Percentiles rank a stretch among this genome's conserved stretches.
Conservation (phyloP, 2,113 vertebrate species). For the Numenius arquata region DNA sequence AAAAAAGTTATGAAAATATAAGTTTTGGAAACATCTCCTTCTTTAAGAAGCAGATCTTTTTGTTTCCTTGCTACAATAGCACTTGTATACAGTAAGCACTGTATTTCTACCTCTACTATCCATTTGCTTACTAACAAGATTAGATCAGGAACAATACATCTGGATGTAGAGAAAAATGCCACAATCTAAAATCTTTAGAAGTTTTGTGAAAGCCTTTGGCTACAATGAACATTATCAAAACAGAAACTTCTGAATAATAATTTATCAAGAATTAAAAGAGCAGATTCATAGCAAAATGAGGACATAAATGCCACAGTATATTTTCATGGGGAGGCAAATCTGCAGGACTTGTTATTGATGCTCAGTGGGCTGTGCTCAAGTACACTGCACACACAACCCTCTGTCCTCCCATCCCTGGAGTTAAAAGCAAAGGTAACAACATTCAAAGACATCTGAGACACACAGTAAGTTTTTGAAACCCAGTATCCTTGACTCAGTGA, state of each 20-base stretch:
- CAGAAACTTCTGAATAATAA: conserved; percentile 38
- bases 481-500: neutral
- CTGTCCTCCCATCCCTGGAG: neutral
- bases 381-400: neutral
- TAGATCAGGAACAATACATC: neutral
- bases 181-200: neutral
- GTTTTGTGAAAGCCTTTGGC: conserved; percentile 32
- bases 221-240: conserved; percentile 3
- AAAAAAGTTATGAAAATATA: conserved; percentile 53
- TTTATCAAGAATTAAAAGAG: conserved; percentile 48
- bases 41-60: conserved; percentile 58
- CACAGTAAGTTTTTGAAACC: neutral
- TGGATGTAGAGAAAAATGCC: conserved; percentile 23
- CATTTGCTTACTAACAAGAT: neutral
- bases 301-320: conserved; percentile 67
- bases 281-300: conserved; percentile 45
- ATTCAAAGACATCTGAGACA: neutral
- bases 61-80: conserved; percentile 53
- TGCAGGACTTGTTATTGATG: neutral
- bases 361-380: neutral
- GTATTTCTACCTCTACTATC: conserved; percentile 9
- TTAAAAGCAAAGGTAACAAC: neutral
- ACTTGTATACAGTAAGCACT: conserved; percentile 29
- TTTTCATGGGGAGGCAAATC: neutral
- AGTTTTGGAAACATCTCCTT: conserved; percentile 60